Conservation (phyloP, 2,797 vertebrate species). For the Vespertilio murinus region DNA sequence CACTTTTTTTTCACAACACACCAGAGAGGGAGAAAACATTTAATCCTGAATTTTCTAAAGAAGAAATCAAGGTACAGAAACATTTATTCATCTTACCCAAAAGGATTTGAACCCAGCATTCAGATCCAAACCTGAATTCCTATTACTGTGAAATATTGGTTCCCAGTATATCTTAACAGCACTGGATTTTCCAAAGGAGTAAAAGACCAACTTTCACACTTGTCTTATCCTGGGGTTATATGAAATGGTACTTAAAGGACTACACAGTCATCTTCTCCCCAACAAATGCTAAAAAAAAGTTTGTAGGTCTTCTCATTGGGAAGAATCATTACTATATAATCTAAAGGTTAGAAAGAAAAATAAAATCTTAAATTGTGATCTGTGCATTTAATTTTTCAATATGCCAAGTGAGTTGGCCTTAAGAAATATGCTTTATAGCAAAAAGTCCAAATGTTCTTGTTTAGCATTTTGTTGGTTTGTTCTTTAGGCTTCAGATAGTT, state of each 20-base stretch:
- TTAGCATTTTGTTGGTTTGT: not conserved
- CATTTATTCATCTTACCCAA: not conserved
- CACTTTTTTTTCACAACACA: not conserved
- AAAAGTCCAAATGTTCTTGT: not conserved
- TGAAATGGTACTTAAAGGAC: not conserved
- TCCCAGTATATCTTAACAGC: not conserved
- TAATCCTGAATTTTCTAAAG: not conserved
- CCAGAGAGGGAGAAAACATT: not conserved
- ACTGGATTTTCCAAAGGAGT: not conserved
- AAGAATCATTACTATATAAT: not conserved
- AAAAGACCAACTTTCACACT: not conserved
- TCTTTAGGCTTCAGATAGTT: not conserved
- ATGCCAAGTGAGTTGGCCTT: not conserved
- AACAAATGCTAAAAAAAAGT: not conserved
- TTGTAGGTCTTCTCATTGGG: not conserved
- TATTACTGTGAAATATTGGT: not conserved
- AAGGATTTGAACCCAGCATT: not conserved
- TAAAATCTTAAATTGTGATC: not conserved
- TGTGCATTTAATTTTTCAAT: slow-evolving; percentile 44
- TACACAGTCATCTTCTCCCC: not conserved
- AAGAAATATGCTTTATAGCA: slow-evolving; percentile 26
- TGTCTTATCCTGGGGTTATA: not conserved
- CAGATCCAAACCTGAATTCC: not conserved
- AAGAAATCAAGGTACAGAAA: not conserved
- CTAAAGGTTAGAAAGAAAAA: slow-evolving; percentile 22